Conservation (phyloP, 2,888 invertebrate species). For the Lochmaea capreae region DNA sequence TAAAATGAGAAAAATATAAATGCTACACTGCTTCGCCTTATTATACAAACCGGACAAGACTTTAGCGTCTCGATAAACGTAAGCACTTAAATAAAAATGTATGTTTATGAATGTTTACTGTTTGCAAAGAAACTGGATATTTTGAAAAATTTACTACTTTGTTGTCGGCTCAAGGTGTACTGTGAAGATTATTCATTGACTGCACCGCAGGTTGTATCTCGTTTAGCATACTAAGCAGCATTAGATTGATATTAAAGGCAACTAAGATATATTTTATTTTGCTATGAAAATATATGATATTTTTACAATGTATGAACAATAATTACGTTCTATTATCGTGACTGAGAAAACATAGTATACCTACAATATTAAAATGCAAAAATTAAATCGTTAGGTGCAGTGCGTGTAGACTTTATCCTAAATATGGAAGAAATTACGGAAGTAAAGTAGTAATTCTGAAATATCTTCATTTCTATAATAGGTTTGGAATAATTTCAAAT, state of each 20-base stretch:
- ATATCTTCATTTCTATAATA: too few species aligned
- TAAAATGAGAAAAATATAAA: not conserved
- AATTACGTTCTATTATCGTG: too few species aligned
- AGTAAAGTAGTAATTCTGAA: too few species aligned
- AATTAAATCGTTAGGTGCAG: too few species aligned
- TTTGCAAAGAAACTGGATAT: conserved; percentile 4
- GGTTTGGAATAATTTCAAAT: too few species aligned
- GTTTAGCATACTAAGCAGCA: not conserved
- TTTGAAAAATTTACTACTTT: not conserved
- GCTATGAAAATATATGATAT: too few species aligned
- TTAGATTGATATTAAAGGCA: not conserved
- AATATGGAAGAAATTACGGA: too few species aligned
- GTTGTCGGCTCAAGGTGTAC: not conserved
- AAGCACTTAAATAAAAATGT: conserved; percentile 6
- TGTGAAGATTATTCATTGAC: not conserved
- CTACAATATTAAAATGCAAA: too few species aligned
- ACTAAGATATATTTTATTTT: not conserved
- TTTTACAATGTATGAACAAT: too few species aligned
- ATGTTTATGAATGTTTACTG: conserved; percentile 11
- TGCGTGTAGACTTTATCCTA: too few species aligned
- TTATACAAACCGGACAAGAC: conserved; percentile 5
- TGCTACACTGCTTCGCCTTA: not conserved
- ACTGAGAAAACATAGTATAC: too few species aligned
- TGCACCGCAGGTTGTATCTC: not conserved
- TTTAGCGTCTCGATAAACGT: not conserved